phyloP scores from a whole-genome alignment of 2,888 invertebrate species.

The Luperina nickerlii region DNA sequence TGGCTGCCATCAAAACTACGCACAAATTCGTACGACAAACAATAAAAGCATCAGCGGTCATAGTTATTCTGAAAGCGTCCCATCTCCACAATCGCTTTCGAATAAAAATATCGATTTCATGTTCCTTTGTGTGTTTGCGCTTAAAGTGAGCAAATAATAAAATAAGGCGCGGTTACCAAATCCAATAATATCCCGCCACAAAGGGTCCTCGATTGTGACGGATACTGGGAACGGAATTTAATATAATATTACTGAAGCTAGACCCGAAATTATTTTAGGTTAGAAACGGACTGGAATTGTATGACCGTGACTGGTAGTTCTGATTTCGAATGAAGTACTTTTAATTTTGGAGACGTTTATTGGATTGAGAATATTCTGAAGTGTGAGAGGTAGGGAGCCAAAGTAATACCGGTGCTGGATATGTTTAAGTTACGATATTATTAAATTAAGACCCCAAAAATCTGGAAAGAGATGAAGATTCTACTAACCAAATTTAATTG shows the following conservation, averaged over 20 bases:
- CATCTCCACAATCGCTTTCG: constrained; percentile 66
- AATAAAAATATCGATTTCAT: constrained; percentile 79
- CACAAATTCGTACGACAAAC: constrained; percentile 33
- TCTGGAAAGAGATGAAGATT: background rate
- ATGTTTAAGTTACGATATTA: background rate
- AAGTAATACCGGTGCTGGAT: background rate
- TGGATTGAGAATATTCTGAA: background rate
- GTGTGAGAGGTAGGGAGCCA: background rate
- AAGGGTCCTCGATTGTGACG: constrained; percentile 75
- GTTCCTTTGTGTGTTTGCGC: constrained; percentile 75
- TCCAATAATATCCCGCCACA: constrained; percentile 78
- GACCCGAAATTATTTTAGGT: constrained; percentile 57
- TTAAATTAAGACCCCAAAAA: background rate
- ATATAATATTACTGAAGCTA: constrained; percentile 76
- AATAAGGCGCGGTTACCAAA: constrained; percentile 75
- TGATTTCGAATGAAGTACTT: constrained; percentile 25
- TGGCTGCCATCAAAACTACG: constrained; percentile 39
- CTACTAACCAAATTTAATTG: background rate
- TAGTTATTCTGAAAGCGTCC: constrained; percentile 73
- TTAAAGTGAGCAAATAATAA: constrained; percentile 75
- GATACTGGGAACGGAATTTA: constrained; percentile 77
- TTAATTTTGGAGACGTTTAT: background rate
- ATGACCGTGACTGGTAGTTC: background rate
- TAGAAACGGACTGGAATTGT: constrained; percentile 27
- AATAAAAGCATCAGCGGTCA: constrained; percentile 64